Evolutionary conservation across 2,797 vertebrate species (phyloP), one percentile per base, ranked within the genome.

Genomic region (Brachymystax lenok): DNA sequence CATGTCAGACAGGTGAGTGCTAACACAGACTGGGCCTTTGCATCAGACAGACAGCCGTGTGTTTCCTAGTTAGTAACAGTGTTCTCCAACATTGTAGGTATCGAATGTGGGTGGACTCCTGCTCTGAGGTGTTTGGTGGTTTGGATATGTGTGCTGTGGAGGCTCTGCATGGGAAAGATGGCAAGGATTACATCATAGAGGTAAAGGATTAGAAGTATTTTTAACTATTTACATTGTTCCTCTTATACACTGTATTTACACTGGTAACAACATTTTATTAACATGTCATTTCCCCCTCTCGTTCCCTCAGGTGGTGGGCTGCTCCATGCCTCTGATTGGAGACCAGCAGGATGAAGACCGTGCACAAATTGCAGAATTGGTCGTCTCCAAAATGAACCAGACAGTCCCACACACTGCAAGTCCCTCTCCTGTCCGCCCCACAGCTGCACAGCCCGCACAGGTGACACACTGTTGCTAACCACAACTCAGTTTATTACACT

Each of bases 271-370:
- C 30, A 67, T 8, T 3, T 5, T 10, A 12, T 24, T 35, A 13
- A 3, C 21, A 24, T 63, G 8, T 63, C 10, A 46, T 46, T 13
- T 70, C 33, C 0, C 1, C 24, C n/a, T 16, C 7, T 73, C 10
- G 10, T 21, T 19, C 1, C 17, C 17, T n/a, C 8, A 97, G 97
- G 96, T 97, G 69, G 96, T 97, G 69, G 96, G 96, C 84, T 97
- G 94, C 80, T 97, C 97, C 1, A 96, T 98, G 96, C 97, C 97
- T 0, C 91, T 98, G 80, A 97, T 98, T 13, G 97, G 97, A 30
- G 96, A 98, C 82, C 96, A 97, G 82, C 96, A 96, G 86, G 96
- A 97, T 3, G 97, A 98, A 79, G 97, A 98, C 82, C 95, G 95
- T 1, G 86, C 92, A 75, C 94, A 96, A 79, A 97, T 98, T 19